Base-by-base conservation (phyloP, 2,113 vertebrate genomes). In the Zosterops hypoxanthus region DNA sequence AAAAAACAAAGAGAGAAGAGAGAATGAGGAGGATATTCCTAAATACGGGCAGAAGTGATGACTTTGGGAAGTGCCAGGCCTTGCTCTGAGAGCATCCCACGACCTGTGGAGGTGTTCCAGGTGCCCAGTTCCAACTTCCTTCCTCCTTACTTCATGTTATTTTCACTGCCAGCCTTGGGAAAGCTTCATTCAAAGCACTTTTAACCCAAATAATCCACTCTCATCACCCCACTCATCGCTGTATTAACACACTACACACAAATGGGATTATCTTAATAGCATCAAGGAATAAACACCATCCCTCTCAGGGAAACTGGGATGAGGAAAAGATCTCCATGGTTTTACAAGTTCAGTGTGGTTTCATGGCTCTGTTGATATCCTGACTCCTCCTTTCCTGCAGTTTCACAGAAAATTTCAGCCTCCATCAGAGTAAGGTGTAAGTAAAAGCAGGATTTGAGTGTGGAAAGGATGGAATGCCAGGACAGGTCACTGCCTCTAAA, bases 1-100 rank as follows among this genome's bases (percentile, higher is more conserved):
- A 81, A 39, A 95, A 95, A 96, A 39, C 85, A 95, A 92, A 96
- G 90, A 86, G 61, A 95, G 5, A 77, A 94, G 55, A 80, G 24
- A 76, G 56, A 65, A 92, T 90, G 52, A 78, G n/a, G 44, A 57
- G 63, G 68, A 63, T 64, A 12, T 78, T 61, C 68, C 60, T 29
- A 53, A 49, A 81, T 0, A 3, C 6, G 42, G 5, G 6, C 16
- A 75, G 7, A 49, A 64, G 39, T 1, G 16, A 36, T 23, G 59
- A 33, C 5, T 61, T n/a, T 23, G 1, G 26, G 31, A 9, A 60
- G 49, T 3, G 33, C 44, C 88, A 84, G 57, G 57, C 56, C 11
- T 61, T 57, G 53, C 7, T 88, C 0, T 21, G 70, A 34, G 69
- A 77, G 16, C 41, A 49, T 8, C 44, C 2, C 4, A 66, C 1